Conservation (phyloP, 2,113 vertebrate species). For the Pogonocichla stellata region DNA sequence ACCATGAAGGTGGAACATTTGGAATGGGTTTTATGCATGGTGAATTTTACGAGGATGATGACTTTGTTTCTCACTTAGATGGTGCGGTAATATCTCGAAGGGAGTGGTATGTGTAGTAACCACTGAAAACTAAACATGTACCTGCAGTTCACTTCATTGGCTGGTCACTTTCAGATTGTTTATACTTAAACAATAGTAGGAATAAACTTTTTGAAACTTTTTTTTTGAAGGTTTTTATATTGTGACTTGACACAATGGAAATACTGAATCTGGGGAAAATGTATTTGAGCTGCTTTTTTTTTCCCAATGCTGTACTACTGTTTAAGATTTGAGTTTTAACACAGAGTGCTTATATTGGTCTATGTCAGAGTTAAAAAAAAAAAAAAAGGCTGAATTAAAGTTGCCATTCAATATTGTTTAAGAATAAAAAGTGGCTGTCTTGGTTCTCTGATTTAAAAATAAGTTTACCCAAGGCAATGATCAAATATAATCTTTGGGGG, state of each 20-base stretch:
- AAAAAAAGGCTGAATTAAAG: conserved; percentile 60
- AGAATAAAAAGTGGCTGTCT: conserved; percentile 60
- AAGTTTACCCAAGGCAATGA: conserved; percentile 61
- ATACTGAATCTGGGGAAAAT: conserved; percentile 71
- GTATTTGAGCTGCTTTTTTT: conserved; percentile 75
- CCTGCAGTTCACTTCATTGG: conserved; percentile 69
- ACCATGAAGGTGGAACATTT: conserved; percentile 81
- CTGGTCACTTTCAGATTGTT: conserved; percentile 80
- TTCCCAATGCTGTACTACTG: conserved; percentile 81
- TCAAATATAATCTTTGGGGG: conserved; percentile 26
- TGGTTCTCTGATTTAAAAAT: conserved; percentile 60
- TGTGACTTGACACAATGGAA: conserved; percentile 72
- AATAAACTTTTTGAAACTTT: conserved; percentile 80
- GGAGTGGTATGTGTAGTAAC: conserved; percentile 95
- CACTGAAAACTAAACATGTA: conserved; percentile 68
- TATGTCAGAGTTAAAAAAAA: conserved; percentile 66
- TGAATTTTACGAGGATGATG: conserved; percentile 88
- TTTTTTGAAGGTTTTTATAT: conserved; percentile 70
- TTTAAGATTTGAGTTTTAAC: conserved; percentile 78
- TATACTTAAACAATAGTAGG: conserved; percentile 75
- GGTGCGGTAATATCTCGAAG: conserved; percentile 97
- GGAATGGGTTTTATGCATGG: conserved; percentile 89
- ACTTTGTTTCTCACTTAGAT: conserved; percentile 95
- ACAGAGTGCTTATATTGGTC: conserved; percentile 74
- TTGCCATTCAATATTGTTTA: conserved; percentile 60